Evolutionary conservation across 2,113 vertebrate genomes (phyloP).

Genomic region (Indicator maculatus): DNA sequence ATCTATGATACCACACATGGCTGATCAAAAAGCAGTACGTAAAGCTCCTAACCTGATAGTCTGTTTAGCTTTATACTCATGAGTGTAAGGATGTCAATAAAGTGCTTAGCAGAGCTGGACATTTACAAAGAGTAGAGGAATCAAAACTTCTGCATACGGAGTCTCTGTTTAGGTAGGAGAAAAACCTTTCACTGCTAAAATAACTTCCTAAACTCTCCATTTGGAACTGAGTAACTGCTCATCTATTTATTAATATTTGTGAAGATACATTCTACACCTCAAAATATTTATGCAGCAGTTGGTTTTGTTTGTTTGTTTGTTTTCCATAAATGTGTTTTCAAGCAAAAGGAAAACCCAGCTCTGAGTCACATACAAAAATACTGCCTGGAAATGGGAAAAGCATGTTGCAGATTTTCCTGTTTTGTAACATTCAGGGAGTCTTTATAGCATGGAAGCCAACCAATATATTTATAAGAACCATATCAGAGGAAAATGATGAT

Average conservation of each 20-base stretch:
- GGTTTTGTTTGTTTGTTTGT: no score
- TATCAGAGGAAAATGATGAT: background rate
- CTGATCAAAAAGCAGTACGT: background rate
- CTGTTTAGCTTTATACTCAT: background rate
- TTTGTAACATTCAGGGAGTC: background rate
- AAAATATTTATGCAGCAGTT: background rate
- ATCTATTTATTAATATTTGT: background rate
- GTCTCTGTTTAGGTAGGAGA: background rate
- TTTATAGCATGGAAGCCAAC: background rate
- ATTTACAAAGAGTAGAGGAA: background rate
- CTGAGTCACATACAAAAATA: background rate
- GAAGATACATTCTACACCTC: background rate
- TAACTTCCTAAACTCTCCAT: background rate
- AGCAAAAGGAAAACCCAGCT: background rate
- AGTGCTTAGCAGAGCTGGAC: background rate
- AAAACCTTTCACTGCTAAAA: background rate
- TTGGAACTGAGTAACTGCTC: background rate
- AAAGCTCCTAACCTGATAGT: background rate
- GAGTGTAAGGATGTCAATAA: background rate
- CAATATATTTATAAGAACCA: background rate
- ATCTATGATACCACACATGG: background rate
- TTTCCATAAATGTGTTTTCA: background rate
- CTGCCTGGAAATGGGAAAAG: background rate
- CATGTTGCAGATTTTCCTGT: background rate
- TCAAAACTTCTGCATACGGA: background rate